Evolutionary conservation across 1,140 invertebrate genomes (phyloP).

Genomic region (Tenebrio molitor): DNA sequence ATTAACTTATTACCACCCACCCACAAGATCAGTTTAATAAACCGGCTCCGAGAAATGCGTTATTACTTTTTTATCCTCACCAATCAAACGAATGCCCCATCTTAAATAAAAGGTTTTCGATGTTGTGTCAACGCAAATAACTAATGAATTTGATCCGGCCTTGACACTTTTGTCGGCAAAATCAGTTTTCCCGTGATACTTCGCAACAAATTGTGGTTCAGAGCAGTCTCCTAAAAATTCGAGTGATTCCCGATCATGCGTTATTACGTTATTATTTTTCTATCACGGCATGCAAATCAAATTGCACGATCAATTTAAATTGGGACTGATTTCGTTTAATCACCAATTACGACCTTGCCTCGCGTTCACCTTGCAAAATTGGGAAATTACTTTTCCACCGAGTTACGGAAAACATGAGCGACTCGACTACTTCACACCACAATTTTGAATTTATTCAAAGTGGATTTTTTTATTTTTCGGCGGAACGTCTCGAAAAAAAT

Average conservation of each 20-base stretch:
- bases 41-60: not conserved
- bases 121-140: not conserved
- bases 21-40: constrained; percentile 27
- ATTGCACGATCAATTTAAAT: constrained; percentile 8
- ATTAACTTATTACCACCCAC: constrained; percentile 12
- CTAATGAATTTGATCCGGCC: too few relatives aligned
- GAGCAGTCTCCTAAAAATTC: not conserved
- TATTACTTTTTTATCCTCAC: constrained; percentile 15
- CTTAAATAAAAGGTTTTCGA: constrained; percentile 15
- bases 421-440: too few relatives aligned
- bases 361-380: not conserved
- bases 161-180: too few relatives aligned
- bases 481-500: too few relatives aligned
- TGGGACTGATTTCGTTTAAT: not conserved
- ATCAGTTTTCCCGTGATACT: too few relatives aligned
- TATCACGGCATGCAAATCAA: constrained; percentile 3
- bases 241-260: not conserved
- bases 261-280: not conserved
- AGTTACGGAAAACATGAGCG: not conserved
- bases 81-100: not conserved
- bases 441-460: too few relatives aligned
- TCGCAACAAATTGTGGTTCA: too few relatives aligned
- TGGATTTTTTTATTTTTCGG: not conserved
- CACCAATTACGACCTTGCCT: not conserved
- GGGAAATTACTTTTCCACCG: not conserved